Evolutionary conservation across 1,140 invertebrate genomes (phyloP).

Genomic region (Mycetomoellerius zeteki): DNA sequence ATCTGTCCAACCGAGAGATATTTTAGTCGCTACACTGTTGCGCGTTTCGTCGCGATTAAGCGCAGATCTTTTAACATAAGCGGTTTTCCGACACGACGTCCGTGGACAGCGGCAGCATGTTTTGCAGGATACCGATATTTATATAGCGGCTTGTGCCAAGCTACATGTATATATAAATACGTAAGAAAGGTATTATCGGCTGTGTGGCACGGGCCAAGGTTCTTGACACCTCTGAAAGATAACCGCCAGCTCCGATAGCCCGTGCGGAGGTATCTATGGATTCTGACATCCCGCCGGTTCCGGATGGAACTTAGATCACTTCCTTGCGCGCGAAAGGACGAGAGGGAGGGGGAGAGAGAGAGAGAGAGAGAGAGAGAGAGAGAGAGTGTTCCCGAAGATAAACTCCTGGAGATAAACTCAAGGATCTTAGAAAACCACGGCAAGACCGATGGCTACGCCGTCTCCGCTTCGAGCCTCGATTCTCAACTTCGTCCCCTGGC

Average conservation of each 20-base stretch:
- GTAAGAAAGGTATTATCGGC: constrained; percentile 71
- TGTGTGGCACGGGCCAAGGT: constrained; percentile 62
- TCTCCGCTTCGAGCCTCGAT: constrained; percentile 77
- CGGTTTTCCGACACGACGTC: not conserved
- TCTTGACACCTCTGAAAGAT: constrained; percentile 77
- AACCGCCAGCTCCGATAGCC: constrained; percentile 64
- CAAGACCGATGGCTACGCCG: constrained; percentile 79
- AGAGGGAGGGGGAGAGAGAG: not conserved
- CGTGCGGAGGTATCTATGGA: constrained; percentile 23
- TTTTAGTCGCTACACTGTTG: not conserved
- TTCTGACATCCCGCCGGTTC: constrained; percentile 66
- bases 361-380: not conserved
- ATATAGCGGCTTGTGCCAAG: constrained; percentile 45
- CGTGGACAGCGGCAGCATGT: not conserved
- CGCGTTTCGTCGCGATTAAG: constrained; percentile 14
- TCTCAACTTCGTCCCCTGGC: constrained; percentile 65
- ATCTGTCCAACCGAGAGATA: not conserved
- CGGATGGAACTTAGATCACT: constrained; percentile 80
- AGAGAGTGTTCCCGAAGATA: constrained; percentile 71
- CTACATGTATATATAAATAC: constrained; percentile 69
- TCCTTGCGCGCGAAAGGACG: constrained; percentile 52
- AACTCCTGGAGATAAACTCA: constrained; percentile 78
- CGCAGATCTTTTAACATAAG: not conserved
- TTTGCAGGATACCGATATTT: constrained; percentile 60
- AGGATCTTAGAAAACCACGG: constrained; percentile 79